Conservation (phyloP, 2,888 invertebrate species). For the Drosophila antonietae region DNA sequence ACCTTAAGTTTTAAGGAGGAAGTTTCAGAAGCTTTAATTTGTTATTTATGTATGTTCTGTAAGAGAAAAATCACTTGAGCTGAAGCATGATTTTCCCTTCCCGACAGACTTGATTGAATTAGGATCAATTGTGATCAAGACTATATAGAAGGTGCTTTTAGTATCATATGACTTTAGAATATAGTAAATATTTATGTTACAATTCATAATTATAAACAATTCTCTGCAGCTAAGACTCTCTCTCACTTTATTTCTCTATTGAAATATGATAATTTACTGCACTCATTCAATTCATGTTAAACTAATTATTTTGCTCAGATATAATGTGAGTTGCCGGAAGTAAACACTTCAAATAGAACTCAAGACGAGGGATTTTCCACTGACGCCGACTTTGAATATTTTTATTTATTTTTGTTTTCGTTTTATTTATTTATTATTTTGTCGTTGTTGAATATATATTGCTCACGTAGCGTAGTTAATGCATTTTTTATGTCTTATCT, state of each 20-base stretch:
- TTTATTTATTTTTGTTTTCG: slow-evolving; percentile 11
- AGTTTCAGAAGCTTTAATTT: too few species aligned
- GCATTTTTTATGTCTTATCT: slow-evolving; percentile 51
- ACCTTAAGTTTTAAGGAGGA: too few species aligned
- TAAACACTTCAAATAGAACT: slow-evolving; percentile 46
- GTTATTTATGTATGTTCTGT: neutral
- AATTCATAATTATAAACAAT: neutral
- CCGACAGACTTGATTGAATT: too few species aligned
- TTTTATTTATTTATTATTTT: slow-evolving; percentile 10
- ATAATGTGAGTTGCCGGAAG: slow-evolving; percentile 39
- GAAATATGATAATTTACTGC: neutral
- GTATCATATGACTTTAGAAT: neutral
- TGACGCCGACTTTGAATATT: slow-evolving; percentile 29
- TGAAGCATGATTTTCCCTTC: neutral
- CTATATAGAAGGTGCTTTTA: neutral
- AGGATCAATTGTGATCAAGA: neutral
- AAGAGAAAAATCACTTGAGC: neutral
- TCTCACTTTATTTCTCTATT: too few species aligned
- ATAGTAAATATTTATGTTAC: neutral
- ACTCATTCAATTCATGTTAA: neutral
- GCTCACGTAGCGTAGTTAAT: slow-evolving; percentile 57
- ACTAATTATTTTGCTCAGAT: neutral
- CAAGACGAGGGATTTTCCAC: slow-evolving; percentile 49
- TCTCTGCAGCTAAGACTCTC: neutral
- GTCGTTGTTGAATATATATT: slow-evolving; percentile 52